Evolutionary conservation across 2,113 vertebrate species (phyloP), one percentile per base, ranked within the genome.

Genomic region (Leuciscus idus): DNA sequence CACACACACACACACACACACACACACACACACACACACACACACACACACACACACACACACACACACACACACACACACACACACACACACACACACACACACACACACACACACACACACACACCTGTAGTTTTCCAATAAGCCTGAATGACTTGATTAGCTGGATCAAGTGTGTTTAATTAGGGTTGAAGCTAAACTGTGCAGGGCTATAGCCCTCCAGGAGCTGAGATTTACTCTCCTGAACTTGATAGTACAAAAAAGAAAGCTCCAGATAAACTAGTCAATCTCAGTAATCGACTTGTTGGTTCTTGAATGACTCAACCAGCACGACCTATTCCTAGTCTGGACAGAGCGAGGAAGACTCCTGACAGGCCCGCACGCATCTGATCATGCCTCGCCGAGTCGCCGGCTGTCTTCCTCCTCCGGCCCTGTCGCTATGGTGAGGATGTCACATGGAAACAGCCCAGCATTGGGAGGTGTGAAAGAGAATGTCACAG

Each of bases 381-480:
- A 68, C 10, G 26, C 43, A 75, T 88, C 19, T 57, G 39, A 84
- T 84, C 57, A 81, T 73, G 39, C 74, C 76, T 46, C 77, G 17
- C 66, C 4, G n/a, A 85, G 64, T 80, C 26, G 5, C 52, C 52
- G 59, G 48, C 72, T 43, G 19, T 77, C 2, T n/a, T 36, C 30
- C 28, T 88, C 30, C 59, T 61, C 79, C 79, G 33, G 61, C 6
- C 28, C 39, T 85, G 79, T 83, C 73, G 30, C 62, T 48, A 61
- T 83, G 84, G 74, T 73, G 84, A 70, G 52, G n/a, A 62, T 81
- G 23, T 82, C 76, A 72, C 68, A 74, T 87, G 52, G 83, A 82
- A 26, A 23, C 15, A 62, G 64, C 46, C 52, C 75, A 77, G 66
- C 39, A 46, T 81, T 62, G 76, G 26, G 33, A 26, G 11, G 26